Base-by-base conservation (phyloP, 2,888 invertebrate species). In the Lycaena phlaeas region DNA sequence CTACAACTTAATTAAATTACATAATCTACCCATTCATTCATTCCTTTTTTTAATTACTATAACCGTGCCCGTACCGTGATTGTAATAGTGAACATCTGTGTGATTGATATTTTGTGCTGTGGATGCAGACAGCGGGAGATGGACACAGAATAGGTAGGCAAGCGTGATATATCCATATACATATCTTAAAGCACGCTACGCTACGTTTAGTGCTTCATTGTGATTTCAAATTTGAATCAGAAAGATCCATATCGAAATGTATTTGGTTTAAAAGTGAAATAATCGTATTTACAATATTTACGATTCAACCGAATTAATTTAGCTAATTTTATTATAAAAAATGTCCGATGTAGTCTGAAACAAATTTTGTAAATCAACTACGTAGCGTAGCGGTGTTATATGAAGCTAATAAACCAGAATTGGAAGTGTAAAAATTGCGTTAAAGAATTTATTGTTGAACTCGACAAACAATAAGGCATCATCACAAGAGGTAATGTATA, bases 1-100 rank as follows among this genome's bases (percentile, higher is more conserved):
- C 52, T 41, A 53, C 51, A 49, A 58, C 56, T 48, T 55, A 52
- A 50, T 46, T 50, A 54, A 65, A 63, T 75, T 74, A 76, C 64
- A 74, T 76, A 74, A 72, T 59, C 54, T 46, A 44, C 48, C 42
- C 44, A 41, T 39, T 40, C 30, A 40, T 41, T 41, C 46, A 41
- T 36, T 36, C 36, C 40, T 41, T 43, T 41, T 44, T 42, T 34
- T 42, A 44, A 43, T 40, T 42, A 46, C 41, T 38, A 46, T 38
- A 42, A 41, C 31, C 43, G 42, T 36, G 43, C 40, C 43, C 38
- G 46, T 51, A 51, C 42, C 48, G 52, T 53, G 50, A 27, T 50
- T 42, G 36, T 43, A 27, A 34, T 10, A 45, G 51, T 50, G 52
- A 41, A 42, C 39, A 40, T 28, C 40, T 40, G 43, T 49, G 49